These are phyloP conservation scores for Yponomeuta sedellus DNA, from an alignment of 2,888 invertebrate genomes.

Conservation along the genomic window DNA sequence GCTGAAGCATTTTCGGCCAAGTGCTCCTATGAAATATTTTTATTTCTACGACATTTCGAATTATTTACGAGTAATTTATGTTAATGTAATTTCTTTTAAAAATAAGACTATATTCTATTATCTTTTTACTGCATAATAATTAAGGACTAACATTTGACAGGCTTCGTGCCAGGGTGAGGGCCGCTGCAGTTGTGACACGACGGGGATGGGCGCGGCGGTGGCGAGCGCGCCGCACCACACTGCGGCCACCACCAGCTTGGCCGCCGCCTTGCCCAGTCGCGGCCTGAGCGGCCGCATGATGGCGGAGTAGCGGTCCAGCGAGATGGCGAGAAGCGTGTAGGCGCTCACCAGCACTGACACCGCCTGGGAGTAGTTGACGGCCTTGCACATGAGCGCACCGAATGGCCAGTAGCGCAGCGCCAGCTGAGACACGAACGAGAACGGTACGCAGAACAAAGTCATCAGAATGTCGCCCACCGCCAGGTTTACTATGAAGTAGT, in stretches of 20 bases:
- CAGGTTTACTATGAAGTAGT: constrained; percentile 92
- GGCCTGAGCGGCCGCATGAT: constrained; percentile 93
- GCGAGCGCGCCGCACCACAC: constrained; percentile 87
- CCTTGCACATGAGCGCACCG: constrained; percentile 86
- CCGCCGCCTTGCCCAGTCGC: constrained; percentile 82
- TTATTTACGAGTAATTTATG: too few relatives aligned
- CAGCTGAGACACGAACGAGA: constrained; percentile 88
- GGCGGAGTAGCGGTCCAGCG: constrained; percentile 92
- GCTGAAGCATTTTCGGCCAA: too few relatives aligned
- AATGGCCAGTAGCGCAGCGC: constrained; percentile 93
- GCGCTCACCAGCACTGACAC: constrained; percentile 90
- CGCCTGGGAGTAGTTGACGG: constrained; percentile 89
- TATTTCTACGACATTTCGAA: too few relatives aligned
- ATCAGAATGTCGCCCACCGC: constrained; percentile 94
- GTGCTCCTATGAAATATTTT: too few relatives aligned
- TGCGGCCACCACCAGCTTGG: constrained; percentile 80
- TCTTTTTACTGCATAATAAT: background rate
- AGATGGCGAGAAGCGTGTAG: constrained; percentile 93
- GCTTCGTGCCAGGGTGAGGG: constrained; percentile 77
- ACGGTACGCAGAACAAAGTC: constrained; percentile 93
- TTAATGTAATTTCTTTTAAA: too few relatives aligned
- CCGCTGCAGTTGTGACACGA: constrained; percentile 81
- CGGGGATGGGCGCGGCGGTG: constrained; percentile 87
- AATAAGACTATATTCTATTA: too few relatives aligned
- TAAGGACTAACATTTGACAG: background rate